Base-by-base conservation (phyloP, 2,797 vertebrate genomes). In the Siniperca undulata region DNA sequence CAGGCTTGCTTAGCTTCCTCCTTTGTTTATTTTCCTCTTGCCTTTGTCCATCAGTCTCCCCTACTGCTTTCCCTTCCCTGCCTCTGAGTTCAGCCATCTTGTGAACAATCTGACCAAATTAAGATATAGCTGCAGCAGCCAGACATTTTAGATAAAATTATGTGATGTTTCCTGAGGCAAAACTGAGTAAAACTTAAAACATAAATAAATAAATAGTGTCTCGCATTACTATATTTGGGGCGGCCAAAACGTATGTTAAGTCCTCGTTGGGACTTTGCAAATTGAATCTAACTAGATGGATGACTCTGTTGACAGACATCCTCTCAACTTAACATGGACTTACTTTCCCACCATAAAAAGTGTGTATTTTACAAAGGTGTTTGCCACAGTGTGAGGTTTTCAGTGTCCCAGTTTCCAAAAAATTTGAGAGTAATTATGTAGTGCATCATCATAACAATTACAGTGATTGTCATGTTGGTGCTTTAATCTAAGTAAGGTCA, bases 11-110 rank as follows among this genome's bases (percentile, higher is more conserved):
- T 83, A 65, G 70, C 85, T 88, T 38, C 70, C 80, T 83, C 62
- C 77, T 24, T 3, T 87, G 87, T 92, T 92, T 92, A 91, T 89
- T 92, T 89, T 88, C 84, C 80, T 82, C 42, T 55, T 70, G 76
- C 84, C 73, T 88, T 62, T 70, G 61, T 85, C 83, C 89, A 85
- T 85, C 80, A 64, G 53, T 84, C 77, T 70, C 70, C 66, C 48
- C 30, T 0, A 0, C 72, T 9, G 60, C 64, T 65, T 66, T 65
- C 77, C 13, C 60, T 74, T 60, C 52, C 55, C n/a, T n/a, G 44
- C 72, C 70, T 53, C 53, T 0, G 42, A 67, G 60, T 77, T 84
- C 77, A 64, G 81, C 84, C 90, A 69, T 87, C 50, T 86, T 53
- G 64, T 17, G 73, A 87, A 76, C 77, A 76, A 89, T 80, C 90